phyloP scores from a whole-genome alignment of 2,888 invertebrate genomes.

The Brachynemurus nebulosus region DNA sequence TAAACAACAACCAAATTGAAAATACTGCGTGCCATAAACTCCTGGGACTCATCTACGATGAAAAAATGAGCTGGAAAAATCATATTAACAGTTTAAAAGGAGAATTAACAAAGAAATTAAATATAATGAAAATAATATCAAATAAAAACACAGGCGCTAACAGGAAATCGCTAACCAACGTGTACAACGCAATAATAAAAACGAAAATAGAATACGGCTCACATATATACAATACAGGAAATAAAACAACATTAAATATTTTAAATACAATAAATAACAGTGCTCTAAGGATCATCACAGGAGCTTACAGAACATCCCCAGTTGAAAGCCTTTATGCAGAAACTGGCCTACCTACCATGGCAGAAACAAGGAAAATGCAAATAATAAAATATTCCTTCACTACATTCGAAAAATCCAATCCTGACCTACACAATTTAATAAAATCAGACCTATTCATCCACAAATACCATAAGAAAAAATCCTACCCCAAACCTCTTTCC shows the following conservation, averaged over 20 bases:
- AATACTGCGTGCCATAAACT: not conserved
- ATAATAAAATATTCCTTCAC: too few relatives aligned
- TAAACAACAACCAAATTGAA: not conserved
- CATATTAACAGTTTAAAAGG: conserved; percentile 4
- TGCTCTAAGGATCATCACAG: conserved; percentile 6
- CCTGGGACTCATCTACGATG: conserved; percentile 4
- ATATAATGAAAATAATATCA: conserved; percentile 8
- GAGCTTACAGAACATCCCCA: conserved; percentile 6
- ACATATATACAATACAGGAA: conserved; percentile 7
- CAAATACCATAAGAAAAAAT: too few relatives aligned
- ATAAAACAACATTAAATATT: conserved; percentile 5
- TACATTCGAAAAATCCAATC: too few relatives aligned
- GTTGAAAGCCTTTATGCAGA: not conserved
- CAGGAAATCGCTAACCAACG: conserved; percentile 3
- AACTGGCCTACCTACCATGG: too few relatives aligned
- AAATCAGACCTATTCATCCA: too few relatives aligned
- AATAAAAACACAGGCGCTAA: conserved; percentile 7
- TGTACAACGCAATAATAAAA: conserved; percentile 9
- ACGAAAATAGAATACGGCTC: conserved; percentile 10
- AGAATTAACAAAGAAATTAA: not conserved
- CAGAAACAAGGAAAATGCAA: too few relatives aligned
- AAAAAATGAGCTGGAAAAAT: conserved; percentile 7
- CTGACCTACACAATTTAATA: too few relatives aligned
- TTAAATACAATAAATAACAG: conserved; percentile 6
- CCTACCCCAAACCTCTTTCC: too few relatives aligned